A percentile compares a stretch with the other conserved stretches of the same genome.
phyloP scores from a whole-genome alignment of 35 echinoderm and acorn worm genomes.

The Strongylocentrotus purpuratus region DNA sequence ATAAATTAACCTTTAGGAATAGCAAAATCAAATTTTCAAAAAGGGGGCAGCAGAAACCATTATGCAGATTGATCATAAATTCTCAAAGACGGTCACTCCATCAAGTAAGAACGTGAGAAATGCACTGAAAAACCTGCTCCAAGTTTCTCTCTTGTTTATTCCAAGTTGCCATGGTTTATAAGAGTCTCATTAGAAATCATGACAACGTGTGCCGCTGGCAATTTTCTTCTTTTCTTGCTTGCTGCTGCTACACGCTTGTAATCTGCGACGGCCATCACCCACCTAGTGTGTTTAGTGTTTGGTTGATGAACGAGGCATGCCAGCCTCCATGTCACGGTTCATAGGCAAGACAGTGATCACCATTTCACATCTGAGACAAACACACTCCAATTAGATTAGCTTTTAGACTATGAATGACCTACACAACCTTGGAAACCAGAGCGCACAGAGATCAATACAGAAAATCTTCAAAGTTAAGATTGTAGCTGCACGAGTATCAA shows the following conservation, averaged over 20 bases:
- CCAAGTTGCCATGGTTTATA: conserved; percentile 22
- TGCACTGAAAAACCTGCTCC: neutral
- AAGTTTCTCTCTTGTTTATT: neutral
- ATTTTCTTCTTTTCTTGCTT: neutral
- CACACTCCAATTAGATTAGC: conserved; percentile 8
- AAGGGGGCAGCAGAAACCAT: neutral
- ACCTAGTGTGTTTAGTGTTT: conserved; percentile 34
- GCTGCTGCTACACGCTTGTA: conserved; percentile 20
- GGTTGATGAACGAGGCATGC: conserved; percentile 47
- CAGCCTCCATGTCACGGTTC: conserved; percentile 45
- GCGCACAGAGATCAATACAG: neutral
- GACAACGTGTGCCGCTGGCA: neutral
- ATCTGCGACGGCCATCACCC: neutral
- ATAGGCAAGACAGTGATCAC: neutral
- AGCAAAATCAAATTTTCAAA: neutral
- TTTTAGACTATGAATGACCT: neutral
- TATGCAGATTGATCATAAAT: conserved; percentile 13
- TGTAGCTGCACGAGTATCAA: neutral
- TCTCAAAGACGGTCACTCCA: neutral
- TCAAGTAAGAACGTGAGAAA: neutral
- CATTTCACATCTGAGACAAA: conserved; percentile 1
- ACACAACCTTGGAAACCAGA: neutral
- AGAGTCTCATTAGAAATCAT: neutral
- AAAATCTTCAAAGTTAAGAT: neutral
- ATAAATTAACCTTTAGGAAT: neutral